phyloP scores from a whole-genome alignment of 2,888 invertebrate genomes.

The Zhuqinia jingwanae region DNA sequence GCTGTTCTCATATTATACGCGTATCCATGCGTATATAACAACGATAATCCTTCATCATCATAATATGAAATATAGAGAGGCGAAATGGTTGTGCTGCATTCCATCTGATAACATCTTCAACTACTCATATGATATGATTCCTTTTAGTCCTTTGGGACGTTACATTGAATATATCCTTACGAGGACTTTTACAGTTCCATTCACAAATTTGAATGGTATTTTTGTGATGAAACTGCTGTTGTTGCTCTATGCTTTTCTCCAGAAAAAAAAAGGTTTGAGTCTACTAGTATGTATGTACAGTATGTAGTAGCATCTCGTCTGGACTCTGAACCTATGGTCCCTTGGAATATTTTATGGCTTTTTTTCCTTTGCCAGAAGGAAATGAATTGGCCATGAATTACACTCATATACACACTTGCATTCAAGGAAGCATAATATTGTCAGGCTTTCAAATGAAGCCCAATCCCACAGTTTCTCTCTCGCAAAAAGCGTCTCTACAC shows the following conservation, averaged over 20 bases:
- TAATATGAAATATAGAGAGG: constrained; percentile 14
- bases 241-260: not conserved
- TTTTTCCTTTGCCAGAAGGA: constrained; percentile 40
- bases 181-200: constrained; percentile 25
- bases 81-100: constrained; percentile 8
- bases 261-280: not conserved
- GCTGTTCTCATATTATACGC: not conserved
- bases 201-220: constrained; percentile 40
- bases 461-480: not conserved
- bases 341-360: not conserved
- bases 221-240: too few relatives aligned
- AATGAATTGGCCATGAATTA: constrained; percentile 57
- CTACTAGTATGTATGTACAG: not conserved
- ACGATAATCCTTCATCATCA: constrained; percentile 52
- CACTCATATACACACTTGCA: not conserved
- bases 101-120: constrained; percentile 26
- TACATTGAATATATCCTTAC: not conserved
- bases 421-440: not conserved
- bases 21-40: not conserved
- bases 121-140: not conserved
- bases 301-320: not conserved
- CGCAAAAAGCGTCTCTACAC: not conserved
- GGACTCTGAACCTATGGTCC: not conserved
- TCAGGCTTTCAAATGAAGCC: not conserved
- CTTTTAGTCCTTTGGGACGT: not conserved